phyloP scores from a whole-genome alignment of 1,140 invertebrate genomes.

The Drosophila orosa region DNA sequence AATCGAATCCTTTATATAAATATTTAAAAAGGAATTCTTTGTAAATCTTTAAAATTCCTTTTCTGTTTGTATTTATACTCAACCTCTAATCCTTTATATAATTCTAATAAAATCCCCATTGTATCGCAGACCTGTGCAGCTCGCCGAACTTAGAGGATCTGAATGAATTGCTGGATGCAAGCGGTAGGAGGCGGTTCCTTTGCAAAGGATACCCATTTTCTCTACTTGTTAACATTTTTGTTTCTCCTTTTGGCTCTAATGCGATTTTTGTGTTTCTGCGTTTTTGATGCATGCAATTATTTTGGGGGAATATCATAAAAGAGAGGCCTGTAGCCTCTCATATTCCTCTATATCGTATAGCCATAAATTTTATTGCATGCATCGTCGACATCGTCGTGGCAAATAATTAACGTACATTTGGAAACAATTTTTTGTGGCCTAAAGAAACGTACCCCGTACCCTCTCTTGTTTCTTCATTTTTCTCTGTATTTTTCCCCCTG shows the following conservation, averaged over 20 bases:
- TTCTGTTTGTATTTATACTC: no score
- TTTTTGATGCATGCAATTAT: conserved; percentile 66
- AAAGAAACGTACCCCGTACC: conserved; percentile 13
- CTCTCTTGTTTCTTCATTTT: not conserved
- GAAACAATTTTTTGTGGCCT: conserved; percentile 70
- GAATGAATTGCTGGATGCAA: conserved; percentile 75
- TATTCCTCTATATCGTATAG: conserved; percentile 50
- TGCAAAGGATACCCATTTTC: conserved; percentile 17
- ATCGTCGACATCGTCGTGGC: conserved; percentile 56
- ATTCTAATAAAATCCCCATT: conserved; percentile 7
- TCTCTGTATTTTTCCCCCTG: conserved; percentile 27
- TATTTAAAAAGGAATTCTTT: no score
- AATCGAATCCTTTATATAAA: no score
- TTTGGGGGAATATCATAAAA: conserved; percentile 45
- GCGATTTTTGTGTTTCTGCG: conserved; percentile 32
- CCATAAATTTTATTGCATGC: conserved; percentile 81
- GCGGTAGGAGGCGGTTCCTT: conserved; percentile 65
- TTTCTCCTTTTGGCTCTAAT: conserved; percentile 14
- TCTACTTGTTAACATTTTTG: conserved; percentile 10
- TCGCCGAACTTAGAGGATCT: conserved; percentile 77
- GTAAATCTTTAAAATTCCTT: no score
- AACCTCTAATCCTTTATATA: conserved; percentile 25
- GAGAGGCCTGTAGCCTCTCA: conserved; percentile 3
- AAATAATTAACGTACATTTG: conserved; percentile 82
- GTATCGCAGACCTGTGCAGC: conserved; percentile 66